Conservation (phyloP, 2,113 vertebrate genomes). For the Probosciger aterrimus region DNA sequence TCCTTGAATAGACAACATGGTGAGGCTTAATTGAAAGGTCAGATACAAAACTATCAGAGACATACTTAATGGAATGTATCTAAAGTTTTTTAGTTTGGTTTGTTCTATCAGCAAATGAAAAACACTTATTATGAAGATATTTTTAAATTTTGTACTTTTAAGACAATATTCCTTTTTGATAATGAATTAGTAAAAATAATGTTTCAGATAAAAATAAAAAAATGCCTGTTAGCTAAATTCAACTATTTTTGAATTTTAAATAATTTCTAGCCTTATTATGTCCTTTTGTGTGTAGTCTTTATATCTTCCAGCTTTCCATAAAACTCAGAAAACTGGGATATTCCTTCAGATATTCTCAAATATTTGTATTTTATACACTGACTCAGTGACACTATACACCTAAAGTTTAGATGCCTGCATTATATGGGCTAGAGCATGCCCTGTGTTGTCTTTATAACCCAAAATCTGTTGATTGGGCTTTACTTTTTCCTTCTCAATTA, state of each 20-base stretch:
- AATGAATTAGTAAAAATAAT: background rate
- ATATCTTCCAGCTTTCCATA: background rate
- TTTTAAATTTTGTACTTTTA: background rate
- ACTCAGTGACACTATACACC: background rate
- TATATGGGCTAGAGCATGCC: background rate
- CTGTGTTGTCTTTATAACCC: background rate
- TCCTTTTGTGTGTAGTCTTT: background rate
- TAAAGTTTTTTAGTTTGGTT: background rate
- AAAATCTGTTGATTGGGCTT: background rate
- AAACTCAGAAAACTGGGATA: background rate
- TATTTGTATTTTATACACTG: background rate
- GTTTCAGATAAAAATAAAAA: background rate
- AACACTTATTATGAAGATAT: background rate
- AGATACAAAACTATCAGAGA: background rate
- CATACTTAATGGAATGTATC: background rate
- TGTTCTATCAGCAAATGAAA: background rate
- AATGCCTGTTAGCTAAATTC: accelerated
- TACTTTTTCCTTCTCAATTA: background rate
- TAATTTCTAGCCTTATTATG: background rate
- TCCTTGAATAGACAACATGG: background rate
- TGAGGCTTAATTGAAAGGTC: background rate
- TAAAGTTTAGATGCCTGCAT: background rate
- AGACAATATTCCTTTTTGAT: background rate
- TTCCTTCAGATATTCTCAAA: background rate
- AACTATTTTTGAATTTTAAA: background rate